Evolutionary conservation across 1,140 invertebrate genomes (phyloP).

Genomic region (Andricus grossulariae): DNA sequence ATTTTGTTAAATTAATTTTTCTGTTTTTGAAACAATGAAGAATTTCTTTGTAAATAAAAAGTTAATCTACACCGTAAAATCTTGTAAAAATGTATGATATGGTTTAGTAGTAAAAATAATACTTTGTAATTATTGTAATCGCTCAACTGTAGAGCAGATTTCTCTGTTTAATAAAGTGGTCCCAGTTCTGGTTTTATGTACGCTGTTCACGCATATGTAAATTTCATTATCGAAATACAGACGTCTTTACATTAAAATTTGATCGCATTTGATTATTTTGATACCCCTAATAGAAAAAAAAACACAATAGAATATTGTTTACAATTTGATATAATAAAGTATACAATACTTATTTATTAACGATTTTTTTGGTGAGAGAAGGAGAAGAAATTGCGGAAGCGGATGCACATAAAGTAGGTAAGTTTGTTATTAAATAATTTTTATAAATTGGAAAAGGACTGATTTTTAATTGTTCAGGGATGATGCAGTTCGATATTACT

Average conservation of each 20-base stretch:
- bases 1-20: too few relatives aligned
- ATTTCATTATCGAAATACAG: conserved; percentile 18
- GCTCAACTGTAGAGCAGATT: conserved; percentile 10
- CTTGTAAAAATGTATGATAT: conserved; percentile 18
- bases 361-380: too few relatives aligned
- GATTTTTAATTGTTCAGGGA: conserved; percentile 70
- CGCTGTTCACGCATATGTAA: conserved; percentile 14
- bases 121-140: conserved; percentile 18
- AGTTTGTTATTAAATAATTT: too few relatives aligned
- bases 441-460: conserved; percentile 49
- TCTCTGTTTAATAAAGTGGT: conserved; percentile 1
- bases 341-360: too few relatives aligned
- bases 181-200: neutral
- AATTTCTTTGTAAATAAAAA: neutral
- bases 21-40: too few relatives aligned
- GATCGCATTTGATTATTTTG: too few relatives aligned
- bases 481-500: conserved; percentile 69
- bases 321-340: too few relatives aligned
- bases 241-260: conserved; percentile 19
- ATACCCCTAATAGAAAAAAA: too few relatives aligned
- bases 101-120: neutral
- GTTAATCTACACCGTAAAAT: neutral
- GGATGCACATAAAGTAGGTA: too few relatives aligned
- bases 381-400: too few relatives aligned
- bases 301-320: too few relatives aligned